A percentile compares a stretch with the other conserved stretches of the same genome.
Evolutionary conservation across 2,113 vertebrate genomes (phyloP).

Genomic region (Eptesicus fuscus): DNA sequence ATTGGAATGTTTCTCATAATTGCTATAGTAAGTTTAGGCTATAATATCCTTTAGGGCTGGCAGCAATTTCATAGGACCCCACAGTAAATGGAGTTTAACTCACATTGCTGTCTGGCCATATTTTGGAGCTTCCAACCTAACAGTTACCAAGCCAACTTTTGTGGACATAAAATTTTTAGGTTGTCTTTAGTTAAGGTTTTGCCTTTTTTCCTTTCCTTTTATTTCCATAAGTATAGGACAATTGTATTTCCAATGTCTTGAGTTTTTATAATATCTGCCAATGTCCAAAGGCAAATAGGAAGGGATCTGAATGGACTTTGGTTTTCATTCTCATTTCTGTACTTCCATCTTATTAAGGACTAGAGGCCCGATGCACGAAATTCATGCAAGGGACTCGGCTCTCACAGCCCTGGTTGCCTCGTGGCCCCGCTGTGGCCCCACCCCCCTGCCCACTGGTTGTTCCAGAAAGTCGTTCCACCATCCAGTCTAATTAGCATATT

Average conservation of each 20-base stretch:
- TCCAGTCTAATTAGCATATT: too few species aligned
- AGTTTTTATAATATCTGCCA: not conserved
- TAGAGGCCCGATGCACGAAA: too few species aligned
- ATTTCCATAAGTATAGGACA: not conserved
- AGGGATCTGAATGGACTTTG: not conserved
- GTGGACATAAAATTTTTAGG: not conserved
- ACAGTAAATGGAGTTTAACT: not conserved
- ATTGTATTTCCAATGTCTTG: not conserved
- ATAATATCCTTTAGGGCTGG: not conserved
- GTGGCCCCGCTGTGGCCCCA: too few species aligned
- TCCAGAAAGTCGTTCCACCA: too few species aligned
- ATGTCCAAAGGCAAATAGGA: not conserved
- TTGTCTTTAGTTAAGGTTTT: not conserved
- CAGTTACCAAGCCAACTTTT: not conserved
- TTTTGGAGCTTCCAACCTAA: not conserved
- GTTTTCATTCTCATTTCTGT: not conserved
- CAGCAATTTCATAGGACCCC: not conserved
- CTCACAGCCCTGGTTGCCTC: too few species aligned
- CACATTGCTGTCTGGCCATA: not conserved
- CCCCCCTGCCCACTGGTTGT: too few species aligned
- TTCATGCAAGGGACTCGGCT: too few species aligned
- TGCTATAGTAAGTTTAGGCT: not conserved
- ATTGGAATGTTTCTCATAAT: not conserved
- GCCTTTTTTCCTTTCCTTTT: not conserved
- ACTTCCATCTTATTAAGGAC: not conserved